Percentiles rank a stretch among this genome's conserved stretches.
Conservation (phyloP, 2,797 vertebrate genomes). For the Megalops cyprinoides region DNA sequence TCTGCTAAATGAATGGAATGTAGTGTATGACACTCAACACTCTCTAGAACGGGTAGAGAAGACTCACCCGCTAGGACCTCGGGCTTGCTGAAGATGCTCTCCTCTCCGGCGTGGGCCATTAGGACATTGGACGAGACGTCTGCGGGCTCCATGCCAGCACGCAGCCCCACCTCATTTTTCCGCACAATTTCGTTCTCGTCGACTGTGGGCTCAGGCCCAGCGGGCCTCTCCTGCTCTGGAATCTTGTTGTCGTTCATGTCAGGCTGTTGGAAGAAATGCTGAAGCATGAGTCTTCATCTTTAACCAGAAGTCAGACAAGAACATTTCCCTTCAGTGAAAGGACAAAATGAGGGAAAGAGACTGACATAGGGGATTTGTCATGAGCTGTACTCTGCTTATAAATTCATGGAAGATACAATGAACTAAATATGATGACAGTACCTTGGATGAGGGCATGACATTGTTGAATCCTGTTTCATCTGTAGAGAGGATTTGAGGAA, state of each 20-base stretch:
- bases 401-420: too few relatives aligned
- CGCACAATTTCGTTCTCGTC: constrained; percentile 57
- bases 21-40: too few relatives aligned
- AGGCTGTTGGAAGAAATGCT: constrained; percentile 46
- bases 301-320: too few relatives aligned
- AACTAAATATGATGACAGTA: constrained; percentile 35
- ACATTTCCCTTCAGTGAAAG: too few relatives aligned
- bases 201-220: constrained; percentile 47
- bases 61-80: constrained; percentile 90
- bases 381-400: too few relatives aligned
- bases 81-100: constrained; percentile 84
- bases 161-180: constrained; percentile 65
- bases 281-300: background rate
- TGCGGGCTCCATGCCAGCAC: background rate
- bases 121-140: constrained; percentile 80
- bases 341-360: too few relatives aligned
- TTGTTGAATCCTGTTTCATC: constrained; percentile 21
- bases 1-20: too few relatives aligned
- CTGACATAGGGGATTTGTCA: too few relatives aligned
- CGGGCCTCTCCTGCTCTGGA: constrained; percentile 65
- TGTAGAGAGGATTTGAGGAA: constrained; percentile 31
- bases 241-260: constrained; percentile 76
- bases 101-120: constrained; percentile 83
- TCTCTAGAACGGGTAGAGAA: background rate
- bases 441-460: constrained; percentile 48